A percentile compares a stretch with the other conserved stretches of the same genome.
phyloP scores from a whole-genome alignment of 2,113 vertebrate genomes.

The Cranoglanis bouderius region DNA sequence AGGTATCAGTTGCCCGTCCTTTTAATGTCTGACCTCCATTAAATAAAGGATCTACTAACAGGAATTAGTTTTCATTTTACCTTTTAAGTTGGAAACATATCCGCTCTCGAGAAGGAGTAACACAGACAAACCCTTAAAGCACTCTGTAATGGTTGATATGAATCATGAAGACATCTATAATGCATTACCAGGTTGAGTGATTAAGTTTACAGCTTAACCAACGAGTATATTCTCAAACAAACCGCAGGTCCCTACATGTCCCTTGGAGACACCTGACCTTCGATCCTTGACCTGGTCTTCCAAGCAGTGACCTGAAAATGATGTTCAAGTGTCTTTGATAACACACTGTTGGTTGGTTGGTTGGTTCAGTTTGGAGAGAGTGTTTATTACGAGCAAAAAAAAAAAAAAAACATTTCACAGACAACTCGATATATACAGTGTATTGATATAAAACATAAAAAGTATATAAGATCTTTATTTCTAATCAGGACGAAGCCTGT shows the following conservation, averaged over 20 bases:
- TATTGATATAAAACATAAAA: conserved; percentile 47
- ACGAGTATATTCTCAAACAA: conserved; percentile 2
- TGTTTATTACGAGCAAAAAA: conserved; percentile 38
- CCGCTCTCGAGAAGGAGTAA: background rate
- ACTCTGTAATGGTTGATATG: background rate
- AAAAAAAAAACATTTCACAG: conserved; percentile 29
- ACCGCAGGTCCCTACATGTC: background rate
- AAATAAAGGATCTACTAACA: background rate
- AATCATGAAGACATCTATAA: background rate
- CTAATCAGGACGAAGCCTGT: conserved; percentile 68
- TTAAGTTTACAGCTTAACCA: background rate
- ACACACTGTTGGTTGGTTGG: background rate
- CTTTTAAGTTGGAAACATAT: background rate
- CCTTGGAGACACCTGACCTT: background rate
- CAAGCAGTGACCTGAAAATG: background rate
- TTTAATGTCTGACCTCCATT: background rate
- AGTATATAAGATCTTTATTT: conserved; percentile 67
- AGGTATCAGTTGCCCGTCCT: background rate
- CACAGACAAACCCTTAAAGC: background rate
- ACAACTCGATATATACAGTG: conserved; percentile 47
- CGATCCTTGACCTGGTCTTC: conserved; percentile 18
- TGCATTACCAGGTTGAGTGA: background rate
- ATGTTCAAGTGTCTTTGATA: background rate
- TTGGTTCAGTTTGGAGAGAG: conserved; percentile 18
- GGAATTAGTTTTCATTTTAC: background rate